Base-by-base conservation (phyloP, 2,888 invertebrate genomes). In the Eupithecia insigniata region DNA sequence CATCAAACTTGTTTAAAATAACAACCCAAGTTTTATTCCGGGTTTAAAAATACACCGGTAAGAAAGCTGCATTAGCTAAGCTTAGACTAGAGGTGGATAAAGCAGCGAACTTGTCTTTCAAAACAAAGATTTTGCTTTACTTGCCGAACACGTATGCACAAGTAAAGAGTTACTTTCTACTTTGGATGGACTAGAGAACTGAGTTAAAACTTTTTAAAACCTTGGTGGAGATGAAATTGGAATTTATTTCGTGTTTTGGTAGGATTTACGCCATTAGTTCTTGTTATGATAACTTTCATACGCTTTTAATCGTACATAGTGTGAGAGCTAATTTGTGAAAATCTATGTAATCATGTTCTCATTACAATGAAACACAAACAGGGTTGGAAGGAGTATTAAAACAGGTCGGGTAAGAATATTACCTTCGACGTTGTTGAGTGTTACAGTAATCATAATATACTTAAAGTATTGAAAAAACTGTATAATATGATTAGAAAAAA, bases 201-300 rank as follows among this genome's bases (percentile, higher is more conserved):
- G 55, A 55, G 30, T 55, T 58, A n/a, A 72, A 34, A 67, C 32
- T 66, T 60, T 61, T 32, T 62, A 65, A 55, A 64, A n/a, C 46
- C 62, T 34, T n/a, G 32, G 12, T n/a, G 34, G 2, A n/a, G 34
- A 34, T 55, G 26, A 22, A 34, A 62, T 34, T n/a, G 1, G 62
- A 62, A 62, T 62, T 5, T 34, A 34, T 62, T 62, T 18, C n/a
- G n/a, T 18, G 18, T 60, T 60, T 60, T 60, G 30, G 30, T 60
- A 30, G 10, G 60, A 30, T 30, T 55, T 55, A 12, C 4, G 55
- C 55, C 55, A 60, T 60, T 18, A 60, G 1, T 26, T 60, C 18
- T 30, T 18, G 18, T 60, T 60, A 18, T 51, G 51, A 51, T 55
- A 55, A 55, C 55, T 55, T 55, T 55, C 22, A 22, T 12, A 51